Evolutionary conservation across 2,113 vertebrate genomes (phyloP), one percentile per base, ranked within the genome.

Genomic region (Thalassoma bifasciatum): DNA sequence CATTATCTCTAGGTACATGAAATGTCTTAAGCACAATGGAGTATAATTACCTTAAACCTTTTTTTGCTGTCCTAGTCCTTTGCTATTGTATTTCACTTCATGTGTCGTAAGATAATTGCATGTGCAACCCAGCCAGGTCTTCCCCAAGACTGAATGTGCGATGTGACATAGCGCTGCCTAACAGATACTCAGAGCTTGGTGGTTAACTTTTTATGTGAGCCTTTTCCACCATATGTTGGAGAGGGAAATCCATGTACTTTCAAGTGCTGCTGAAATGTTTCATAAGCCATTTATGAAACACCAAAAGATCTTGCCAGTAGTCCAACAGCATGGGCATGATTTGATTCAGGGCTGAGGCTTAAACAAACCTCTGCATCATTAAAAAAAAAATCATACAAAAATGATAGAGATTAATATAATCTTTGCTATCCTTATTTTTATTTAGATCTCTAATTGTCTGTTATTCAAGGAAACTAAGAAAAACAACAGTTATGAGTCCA

Each of bases 31-130:
- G 72, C 77, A 79, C 66, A 81, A 84, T 66, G 66, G 73, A 81
- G 86, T 87, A 23, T 88, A 86, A 90, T 90, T 92, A 89, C 86
- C 83, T 76, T 87, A 90, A 89, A 86, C 84, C 82, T 79, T 84
- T 79, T 77, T 68, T 54, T 87, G 87, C 87, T 21, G 36, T 37
- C 87, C 87, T 86, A 87, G 86, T 76, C 68, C 50, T 90, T 90
- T 84, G 72, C 51, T 30, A 61, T 82, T 86, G 80, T 72, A 71
- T 87, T 82, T 59, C 57, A 50, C 66, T 46, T 11, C 10, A 44
- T 23, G 9, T 42, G 46, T 26, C 26, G 7, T 78, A 68, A 65
- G 47, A 44, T 86, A 85, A 89, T 77, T 36, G 66, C 75, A 70
- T 19, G 47, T 72, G 59, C 69, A 72, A 72, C 75, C 72, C 73